A percentile compares a stretch with the other conserved stretches of the same genome.
Evolutionary conservation across 2,113 vertebrate species (phyloP).

Genomic region (Pelobates fuscus): DNA sequence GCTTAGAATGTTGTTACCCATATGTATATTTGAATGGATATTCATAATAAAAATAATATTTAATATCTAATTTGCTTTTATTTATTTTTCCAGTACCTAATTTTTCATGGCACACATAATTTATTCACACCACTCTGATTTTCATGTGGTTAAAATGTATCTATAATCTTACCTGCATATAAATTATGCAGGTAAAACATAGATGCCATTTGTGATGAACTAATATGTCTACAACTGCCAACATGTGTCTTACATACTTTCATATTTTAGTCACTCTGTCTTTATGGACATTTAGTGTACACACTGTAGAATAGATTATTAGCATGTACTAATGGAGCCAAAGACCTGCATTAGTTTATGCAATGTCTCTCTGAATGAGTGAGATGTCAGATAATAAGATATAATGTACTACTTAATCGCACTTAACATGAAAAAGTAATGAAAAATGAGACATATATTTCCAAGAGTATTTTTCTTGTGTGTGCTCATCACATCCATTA

Average conservation of each 20-base stretch:
- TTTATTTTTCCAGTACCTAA: too few relatives aligned
- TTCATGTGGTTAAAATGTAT: neutral
- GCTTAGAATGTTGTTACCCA: too few relatives aligned
- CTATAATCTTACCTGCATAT: neutral
- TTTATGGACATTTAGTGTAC: slow-evolving; percentile 26
- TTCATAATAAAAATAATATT: too few relatives aligned
- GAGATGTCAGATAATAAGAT: slow-evolving; percentile 48
- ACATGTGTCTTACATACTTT: slow-evolving; percentile 27
- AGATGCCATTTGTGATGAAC: slow-evolving; percentile 13
- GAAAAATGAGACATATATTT: slow-evolving; percentile 45
- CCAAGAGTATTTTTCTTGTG: slow-evolving; percentile 24
- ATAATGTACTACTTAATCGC: slow-evolving; percentile 47
- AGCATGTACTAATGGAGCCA: slow-evolving; percentile 45
- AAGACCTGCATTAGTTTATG: slow-evolving; percentile 42
- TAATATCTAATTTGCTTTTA: too few relatives aligned
- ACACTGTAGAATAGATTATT: slow-evolving; percentile 35
- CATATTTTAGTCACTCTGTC: slow-evolving; percentile 24
- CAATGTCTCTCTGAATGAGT: slow-evolving; percentile 34
- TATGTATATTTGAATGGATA: too few relatives aligned
- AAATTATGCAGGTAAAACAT: slow-evolving; percentile 15
- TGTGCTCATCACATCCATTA: slow-evolving; percentile 32
- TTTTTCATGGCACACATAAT: too few relatives aligned
- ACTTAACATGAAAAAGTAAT: slow-evolving; percentile 46
- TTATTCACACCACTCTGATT: neutral
- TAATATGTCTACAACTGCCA: slow-evolving; percentile 16